Conservation (phyloP, 2,113 vertebrate species). For the Sigmodon hispidus region DNA sequence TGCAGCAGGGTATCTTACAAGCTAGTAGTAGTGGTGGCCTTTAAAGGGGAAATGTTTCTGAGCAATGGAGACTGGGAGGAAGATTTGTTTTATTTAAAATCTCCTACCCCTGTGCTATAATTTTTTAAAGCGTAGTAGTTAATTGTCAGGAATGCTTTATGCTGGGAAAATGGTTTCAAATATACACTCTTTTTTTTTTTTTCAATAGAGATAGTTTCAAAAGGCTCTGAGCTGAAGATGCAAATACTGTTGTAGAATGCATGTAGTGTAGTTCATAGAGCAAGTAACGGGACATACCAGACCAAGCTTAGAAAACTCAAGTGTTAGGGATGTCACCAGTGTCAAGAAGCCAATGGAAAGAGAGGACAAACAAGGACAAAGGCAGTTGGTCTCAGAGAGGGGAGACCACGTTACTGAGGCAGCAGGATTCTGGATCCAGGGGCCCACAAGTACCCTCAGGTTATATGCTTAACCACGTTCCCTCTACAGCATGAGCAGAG, state of each 20-base stretch:
- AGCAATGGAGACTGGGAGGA: neutral
- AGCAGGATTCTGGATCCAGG: neutral
- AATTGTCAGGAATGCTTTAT: constrained; percentile 29
- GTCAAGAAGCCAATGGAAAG: neutral
- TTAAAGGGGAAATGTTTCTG: neutral
- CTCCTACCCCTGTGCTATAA: neutral
- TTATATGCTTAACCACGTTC: neutral
- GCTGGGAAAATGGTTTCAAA: constrained; percentile 13
- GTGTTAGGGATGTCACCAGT: neutral
- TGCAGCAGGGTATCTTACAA: neutral
- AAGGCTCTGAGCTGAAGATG: neutral
- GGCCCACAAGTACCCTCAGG: neutral
- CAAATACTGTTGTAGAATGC: neutral
- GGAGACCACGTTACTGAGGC: neutral
- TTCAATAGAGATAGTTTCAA: neutral
- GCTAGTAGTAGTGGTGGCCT: neutral
- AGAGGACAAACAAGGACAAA: neutral
- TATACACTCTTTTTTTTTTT: neutral
- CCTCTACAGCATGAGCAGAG: neutral
- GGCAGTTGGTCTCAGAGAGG: neutral
- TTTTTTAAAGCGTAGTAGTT: neutral
- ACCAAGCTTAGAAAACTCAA: neutral
- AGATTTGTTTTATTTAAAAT: neutral
- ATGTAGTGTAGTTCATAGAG: neutral
- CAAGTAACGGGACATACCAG: neutral